Evolutionary conservation across 2,113 vertebrate species (phyloP), one percentile per base, ranked within the genome.

Genomic region (Puma concolor): DNA sequence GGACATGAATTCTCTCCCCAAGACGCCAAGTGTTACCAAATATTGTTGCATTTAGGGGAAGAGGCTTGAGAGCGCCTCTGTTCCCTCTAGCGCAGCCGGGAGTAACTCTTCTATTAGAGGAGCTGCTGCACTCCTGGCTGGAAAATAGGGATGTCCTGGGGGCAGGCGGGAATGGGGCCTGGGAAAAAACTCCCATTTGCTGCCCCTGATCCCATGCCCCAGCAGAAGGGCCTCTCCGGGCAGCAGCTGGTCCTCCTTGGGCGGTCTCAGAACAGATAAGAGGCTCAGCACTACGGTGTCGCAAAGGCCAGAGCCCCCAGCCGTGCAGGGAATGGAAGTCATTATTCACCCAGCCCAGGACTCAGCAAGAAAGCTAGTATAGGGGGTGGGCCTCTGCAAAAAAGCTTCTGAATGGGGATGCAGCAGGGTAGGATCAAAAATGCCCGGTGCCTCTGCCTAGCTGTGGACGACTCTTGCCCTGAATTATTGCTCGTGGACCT

Each of bases 1-100:
- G 1, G 96, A 88, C 98, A 98, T 97, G 98, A 98, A 97, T 98
- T 97, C 96, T 98, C 97, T 93, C 97, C 98, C 94, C 94, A 76
- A 97, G 96, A 97, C 57, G 2, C 95, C 97, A 12, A 96, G 95
- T 94, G 96, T 96, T 98, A 96, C 97, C 98, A 93, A 95, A 97
- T 96, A 98, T 95, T 94, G 96, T 89, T 95, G 95, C 21, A 0
- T 97, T 96, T 92, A 85, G 57, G 54, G 90, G 84, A 92, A 95
- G 91, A 72, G 82, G 81, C 44, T 85, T 57, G 81, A 93, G 77
- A 92, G 83, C 84, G 31, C 80, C 72, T 96, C 67, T 13, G 41
- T 72, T 88, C 82, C 87, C 92, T 95, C 94, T 69, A 74, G 93
- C 54, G 82, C 80, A 92, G 82, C 93, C n/a, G 4, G n/a, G 88